A percentile compares a stretch with the other conserved stretches of the same genome.
phyloP scores from a whole-genome alignment of 2,113 vertebrate species.

The Pheucticus melanocephalus region DNA sequence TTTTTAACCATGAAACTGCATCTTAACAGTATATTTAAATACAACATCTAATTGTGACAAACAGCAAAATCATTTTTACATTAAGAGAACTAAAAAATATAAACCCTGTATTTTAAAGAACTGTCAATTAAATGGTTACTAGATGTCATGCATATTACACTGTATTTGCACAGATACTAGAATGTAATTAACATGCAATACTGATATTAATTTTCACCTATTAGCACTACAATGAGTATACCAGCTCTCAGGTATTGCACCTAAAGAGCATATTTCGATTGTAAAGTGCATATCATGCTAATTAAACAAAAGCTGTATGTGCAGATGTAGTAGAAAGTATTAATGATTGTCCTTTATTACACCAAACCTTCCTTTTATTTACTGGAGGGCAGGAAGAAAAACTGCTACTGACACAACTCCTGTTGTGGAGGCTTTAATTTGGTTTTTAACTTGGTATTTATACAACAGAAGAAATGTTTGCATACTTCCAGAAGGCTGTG shows the following conservation, averaged over 20 bases:
- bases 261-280: neutral
- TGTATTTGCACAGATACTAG: neutral
- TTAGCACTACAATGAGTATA: neutral
- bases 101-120: neutral
- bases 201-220: neutral
- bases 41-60: neutral
- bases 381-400: neutral
- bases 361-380: neutral
- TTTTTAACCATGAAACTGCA: neutral
- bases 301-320: neutral
- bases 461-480: neutral
- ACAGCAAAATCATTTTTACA: neutral
- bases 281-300: neutral
- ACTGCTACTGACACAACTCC: fast-evolving
- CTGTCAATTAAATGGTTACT: neutral
- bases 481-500: neutral
- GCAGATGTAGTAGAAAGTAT: neutral
- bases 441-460: neutral
- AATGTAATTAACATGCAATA: neutral
- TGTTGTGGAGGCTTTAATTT: neutral
- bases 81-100: neutral
- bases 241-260: neutral
- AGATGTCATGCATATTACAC: neutral
- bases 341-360: neutral
- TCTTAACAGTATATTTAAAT: neutral